A percentile compares a stretch with the other conserved stretches of the same genome.
Conservation (phyloP, 2,797 vertebrate species). For the Menidia menidia region DNA sequence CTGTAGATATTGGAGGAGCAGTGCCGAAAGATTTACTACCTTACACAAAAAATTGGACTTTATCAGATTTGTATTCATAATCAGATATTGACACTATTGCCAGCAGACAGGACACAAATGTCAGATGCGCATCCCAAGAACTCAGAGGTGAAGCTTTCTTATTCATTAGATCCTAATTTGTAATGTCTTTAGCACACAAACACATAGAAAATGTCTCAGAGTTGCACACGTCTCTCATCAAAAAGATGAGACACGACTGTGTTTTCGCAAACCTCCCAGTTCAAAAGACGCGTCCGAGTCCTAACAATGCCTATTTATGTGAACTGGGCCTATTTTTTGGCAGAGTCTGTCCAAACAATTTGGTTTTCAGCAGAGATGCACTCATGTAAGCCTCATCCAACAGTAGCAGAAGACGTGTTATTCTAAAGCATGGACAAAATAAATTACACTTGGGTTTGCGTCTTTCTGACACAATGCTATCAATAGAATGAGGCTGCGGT, state of each 20-base stretch:
- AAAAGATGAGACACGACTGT: conserved; percentile 6
- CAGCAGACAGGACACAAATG: not conserved
- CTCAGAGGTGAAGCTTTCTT: no score
- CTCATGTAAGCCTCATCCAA: conserved; percentile 36
- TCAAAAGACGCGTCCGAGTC: conserved; percentile 41
- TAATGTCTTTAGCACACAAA: conserved; percentile 23
- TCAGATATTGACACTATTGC: conserved; percentile 61
- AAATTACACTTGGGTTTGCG: conserved; percentile 73
- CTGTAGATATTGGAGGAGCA: conserved; percentile 69
- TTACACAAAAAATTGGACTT: conserved; percentile 1
- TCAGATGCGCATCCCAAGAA: not conserved
- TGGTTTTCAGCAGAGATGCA: conserved; percentile 56
- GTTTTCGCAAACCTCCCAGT: conserved; percentile 27
- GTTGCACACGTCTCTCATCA: not conserved
- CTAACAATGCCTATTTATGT: conserved; percentile 62
- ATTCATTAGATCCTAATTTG: no score
- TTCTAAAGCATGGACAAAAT: conserved; percentile 73
- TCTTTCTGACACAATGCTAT: conserved; percentile 78
- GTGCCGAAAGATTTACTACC: conserved; percentile 48
- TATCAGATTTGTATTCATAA: conserved; percentile 29
- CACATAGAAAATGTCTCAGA: not conserved
- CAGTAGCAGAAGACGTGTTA: conserved; percentile 55
- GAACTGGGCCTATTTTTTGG: conserved; percentile 62
- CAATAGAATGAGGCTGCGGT: conserved; percentile 65
- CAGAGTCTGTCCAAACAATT: conserved; percentile 63